A percentile compares a stretch with the other conserved stretches of the same genome.
These are phyloP conservation scores for Scaptomyza polygonia DNA, from an alignment of 2,888 invertebrate species.

Conservation along the genomic window DNA sequence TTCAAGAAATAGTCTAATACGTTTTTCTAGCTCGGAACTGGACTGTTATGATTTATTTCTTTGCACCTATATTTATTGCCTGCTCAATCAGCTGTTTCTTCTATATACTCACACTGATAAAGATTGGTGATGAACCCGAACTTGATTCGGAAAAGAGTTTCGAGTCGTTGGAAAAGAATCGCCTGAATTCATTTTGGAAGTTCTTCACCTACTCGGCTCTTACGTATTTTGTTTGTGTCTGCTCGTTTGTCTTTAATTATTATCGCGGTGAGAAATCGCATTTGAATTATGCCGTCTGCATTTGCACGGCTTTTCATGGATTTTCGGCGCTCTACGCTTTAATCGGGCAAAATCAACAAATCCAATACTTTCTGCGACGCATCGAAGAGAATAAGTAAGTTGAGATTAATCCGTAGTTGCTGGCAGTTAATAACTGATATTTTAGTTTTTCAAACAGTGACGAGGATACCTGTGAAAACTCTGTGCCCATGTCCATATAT, in stretches of 20 bases:
- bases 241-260: slow-evolving; percentile 74
- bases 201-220: slow-evolving; percentile 73
- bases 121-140: slow-evolving; percentile 66
- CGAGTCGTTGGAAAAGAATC: slow-evolving; percentile 71
- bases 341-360: slow-evolving; percentile 75
- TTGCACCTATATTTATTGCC: slow-evolving; percentile 79
- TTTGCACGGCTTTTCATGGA: slow-evolving; percentile 74
- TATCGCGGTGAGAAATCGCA: slow-evolving; percentile 73
- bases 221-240: slow-evolving; percentile 69
- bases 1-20: background rate
- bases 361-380: slow-evolving; percentile 75
- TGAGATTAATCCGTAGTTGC: background rate
- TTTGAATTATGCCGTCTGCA: slow-evolving; percentile 77
- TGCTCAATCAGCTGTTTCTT: slow-evolving; percentile 73
- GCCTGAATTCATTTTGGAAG: slow-evolving; percentile 77
- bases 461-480: slow-evolving; percentile 73
- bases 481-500: slow-evolving; percentile 71
- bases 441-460: slow-evolving; percentile 42
- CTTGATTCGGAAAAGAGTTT: slow-evolving; percentile 62
- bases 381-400: slow-evolving; percentile 75
- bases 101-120: slow-evolving; percentile 72
- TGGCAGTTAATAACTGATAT: background rate
- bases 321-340: slow-evolving; percentile 76
- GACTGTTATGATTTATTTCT: slow-evolving; percentile 82
- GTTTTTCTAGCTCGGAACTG: slow-evolving; percentile 76